Evolutionary conservation across 2,797 vertebrate species (phyloP), one percentile per base, ranked within the genome.

Genomic region (Ciconia nigra): DNA sequence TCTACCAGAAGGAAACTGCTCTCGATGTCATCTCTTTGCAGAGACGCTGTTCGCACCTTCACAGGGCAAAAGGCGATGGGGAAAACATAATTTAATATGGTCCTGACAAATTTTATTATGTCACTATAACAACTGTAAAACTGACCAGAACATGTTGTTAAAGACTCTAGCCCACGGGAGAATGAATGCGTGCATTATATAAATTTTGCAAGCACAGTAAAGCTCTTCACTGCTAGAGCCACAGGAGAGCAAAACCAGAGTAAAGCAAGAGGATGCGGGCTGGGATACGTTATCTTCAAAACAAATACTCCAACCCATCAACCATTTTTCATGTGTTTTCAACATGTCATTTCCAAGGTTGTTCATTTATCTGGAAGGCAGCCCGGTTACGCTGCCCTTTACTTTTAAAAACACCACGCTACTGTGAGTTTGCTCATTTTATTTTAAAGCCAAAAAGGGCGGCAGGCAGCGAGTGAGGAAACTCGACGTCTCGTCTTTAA

Each of bases 401-500:
- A 51, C 70, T 72, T 65, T n/a, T 55, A 3, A 28, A 81, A 92
- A 78, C 59, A 73, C 17, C 25, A 6, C 0, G 0, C 19, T 51
- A 33, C 55, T 4, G 9, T n/a, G 67, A 54, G 54, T 10, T 41
- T 10, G 33, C 37, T 46, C 51, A 4, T 49, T 69, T 39, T 25
- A 14, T 26, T 37, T 49, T 28, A 10, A 31, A 77, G 65, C 28
- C 72, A 21, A 24, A 24, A 59, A 42, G 28, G 72, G 67, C 3
- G 33, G 81, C 47, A 21, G 11, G 19, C 41, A 44, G 69, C 0
- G 1, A 57, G 54, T 4, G 21, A 1, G 6, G 49, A 35, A 63
- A 42, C 3, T 29, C 3, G 1, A 5, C 7, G 15, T 7, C 28
- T 7, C 0, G 1, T 13, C 54, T 59, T 31, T 26, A 22, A 25